Percentiles rank a stretch among this genome's conserved stretches.
These are phyloP conservation scores for Dusona sp. DNA, from an alignment of 2,888 invertebrate genomes.

Conservation along the genomic window DNA sequence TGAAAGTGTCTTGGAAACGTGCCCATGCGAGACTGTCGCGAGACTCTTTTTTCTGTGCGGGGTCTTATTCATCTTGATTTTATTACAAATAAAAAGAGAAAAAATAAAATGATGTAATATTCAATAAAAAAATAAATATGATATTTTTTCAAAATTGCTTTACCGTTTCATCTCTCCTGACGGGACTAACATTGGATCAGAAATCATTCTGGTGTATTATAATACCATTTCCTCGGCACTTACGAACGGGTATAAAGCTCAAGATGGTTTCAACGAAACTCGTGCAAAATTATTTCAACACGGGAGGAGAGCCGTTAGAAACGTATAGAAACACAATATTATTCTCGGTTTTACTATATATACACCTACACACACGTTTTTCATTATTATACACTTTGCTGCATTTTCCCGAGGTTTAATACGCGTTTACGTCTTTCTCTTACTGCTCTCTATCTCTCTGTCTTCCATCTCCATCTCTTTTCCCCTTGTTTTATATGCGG, in stretches of 20 bases:
- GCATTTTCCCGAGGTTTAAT: constrained; percentile 41
- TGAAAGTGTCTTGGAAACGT: no score
- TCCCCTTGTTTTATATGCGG: constrained; percentile 48
- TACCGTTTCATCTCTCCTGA: background rate
- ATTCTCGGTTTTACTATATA: constrained; percentile 16
- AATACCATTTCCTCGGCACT: constrained; percentile 20
- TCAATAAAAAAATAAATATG: no score
- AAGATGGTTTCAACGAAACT: constrained; percentile 37
- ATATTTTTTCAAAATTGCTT: background rate
- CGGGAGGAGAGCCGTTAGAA: constrained; percentile 25
- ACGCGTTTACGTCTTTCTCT: constrained; percentile 38
- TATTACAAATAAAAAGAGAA: background rate
- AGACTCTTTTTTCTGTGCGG: no score
- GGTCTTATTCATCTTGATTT: background rate
- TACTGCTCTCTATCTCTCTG: background rate
- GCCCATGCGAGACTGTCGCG: no score
- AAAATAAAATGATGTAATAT: background rate
- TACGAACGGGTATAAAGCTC: constrained; percentile 7
- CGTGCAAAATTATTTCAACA: constrained; percentile 38
- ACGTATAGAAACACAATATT: constrained; percentile 31
- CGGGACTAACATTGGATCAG: background rate
- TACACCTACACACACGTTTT: constrained; percentile 55
- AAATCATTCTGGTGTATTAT: constrained; percentile 16
- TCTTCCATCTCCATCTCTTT: background rate
- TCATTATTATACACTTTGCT: constrained; percentile 47